Percentiles rank a stretch among this genome's conserved stretches.
phyloP scores from a whole-genome alignment of 2,888 invertebrate genomes.

The Cataglyphis altisquamis region DNA sequence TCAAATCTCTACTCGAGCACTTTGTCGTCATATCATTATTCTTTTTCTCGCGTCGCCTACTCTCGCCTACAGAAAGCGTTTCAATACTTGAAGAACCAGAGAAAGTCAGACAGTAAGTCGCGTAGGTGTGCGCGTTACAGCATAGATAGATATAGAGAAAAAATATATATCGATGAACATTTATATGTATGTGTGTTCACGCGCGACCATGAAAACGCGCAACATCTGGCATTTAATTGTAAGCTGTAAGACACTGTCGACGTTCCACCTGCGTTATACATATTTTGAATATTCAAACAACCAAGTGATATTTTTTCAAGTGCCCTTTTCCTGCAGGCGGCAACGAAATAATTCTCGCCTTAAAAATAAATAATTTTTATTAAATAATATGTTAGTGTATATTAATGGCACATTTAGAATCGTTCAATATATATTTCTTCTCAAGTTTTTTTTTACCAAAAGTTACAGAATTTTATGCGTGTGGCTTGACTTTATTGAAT shows the following conservation, averaged over 20 bases:
- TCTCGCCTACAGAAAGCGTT: slow-evolving; percentile 35
- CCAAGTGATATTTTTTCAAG: neutral
- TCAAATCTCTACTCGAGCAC: neutral
- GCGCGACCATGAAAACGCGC: slow-evolving; percentile 19
- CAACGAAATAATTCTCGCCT: neutral
- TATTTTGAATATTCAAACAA: slow-evolving; percentile 26
- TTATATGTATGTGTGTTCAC: neutral
- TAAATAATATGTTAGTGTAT: neutral
- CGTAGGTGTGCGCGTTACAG: neutral
- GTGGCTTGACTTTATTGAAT: neutral
- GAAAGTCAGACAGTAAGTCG: slow-evolving; percentile 21
- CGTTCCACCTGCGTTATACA: slow-evolving; percentile 11
- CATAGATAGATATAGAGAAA: neutral
- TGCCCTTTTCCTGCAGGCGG: neutral
- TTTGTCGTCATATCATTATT: slow-evolving; percentile 13
- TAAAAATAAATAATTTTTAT: neutral
- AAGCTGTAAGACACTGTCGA: neutral
- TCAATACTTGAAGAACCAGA: slow-evolving; percentile 38
- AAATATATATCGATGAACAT: slow-evolving; percentile 13
- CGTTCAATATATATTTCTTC: neutral
- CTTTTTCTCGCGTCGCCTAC: neutral
- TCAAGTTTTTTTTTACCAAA: neutral
- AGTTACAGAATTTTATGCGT: neutral
- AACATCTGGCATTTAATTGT: slow-evolving; percentile 44
- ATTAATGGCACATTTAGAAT: neutral